A percentile compares a stretch with the other conserved stretches of the same genome.
These are phyloP conservation scores for Cydia fagiglandana DNA, from an alignment of 1,140 invertebrate genomes.

Conservation along the genomic window DNA sequence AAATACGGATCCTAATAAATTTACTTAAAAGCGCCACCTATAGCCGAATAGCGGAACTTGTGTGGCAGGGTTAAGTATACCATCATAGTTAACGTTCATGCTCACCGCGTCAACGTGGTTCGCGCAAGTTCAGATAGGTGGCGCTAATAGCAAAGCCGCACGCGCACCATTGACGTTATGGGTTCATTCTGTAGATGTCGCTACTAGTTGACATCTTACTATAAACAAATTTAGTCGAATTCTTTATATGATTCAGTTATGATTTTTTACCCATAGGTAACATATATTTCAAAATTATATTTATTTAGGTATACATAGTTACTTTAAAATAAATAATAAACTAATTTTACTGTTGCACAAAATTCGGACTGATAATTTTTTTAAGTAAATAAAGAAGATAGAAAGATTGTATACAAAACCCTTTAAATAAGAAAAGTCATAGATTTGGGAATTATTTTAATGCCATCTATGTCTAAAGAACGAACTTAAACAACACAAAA, in stretches of 20 bases:
- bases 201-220: background rate
- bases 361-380: no score
- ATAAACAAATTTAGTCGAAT: no score
- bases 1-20: background rate
- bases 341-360: no score
- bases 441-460: background rate
- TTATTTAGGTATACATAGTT: no score
- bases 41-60: constrained; percentile 5
- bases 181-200: background rate
- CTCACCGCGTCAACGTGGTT: background rate
- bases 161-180: background rate
- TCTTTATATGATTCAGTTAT: no score
- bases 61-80: background rate
- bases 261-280: no score
- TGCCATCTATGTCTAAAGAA: constrained; percentile 25
- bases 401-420: background rate
- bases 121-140: background rate
- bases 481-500: background rate
- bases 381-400: no score
- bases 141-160: background rate
- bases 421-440: background rate
- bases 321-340: no score
- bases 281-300: no score
- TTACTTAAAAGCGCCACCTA: constrained; percentile 14
- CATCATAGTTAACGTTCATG: constrained; percentile 9